Evolutionary conservation across 2,113 vertebrate species (phyloP).

Genomic region (Myrmecobius fasciatus): DNA sequence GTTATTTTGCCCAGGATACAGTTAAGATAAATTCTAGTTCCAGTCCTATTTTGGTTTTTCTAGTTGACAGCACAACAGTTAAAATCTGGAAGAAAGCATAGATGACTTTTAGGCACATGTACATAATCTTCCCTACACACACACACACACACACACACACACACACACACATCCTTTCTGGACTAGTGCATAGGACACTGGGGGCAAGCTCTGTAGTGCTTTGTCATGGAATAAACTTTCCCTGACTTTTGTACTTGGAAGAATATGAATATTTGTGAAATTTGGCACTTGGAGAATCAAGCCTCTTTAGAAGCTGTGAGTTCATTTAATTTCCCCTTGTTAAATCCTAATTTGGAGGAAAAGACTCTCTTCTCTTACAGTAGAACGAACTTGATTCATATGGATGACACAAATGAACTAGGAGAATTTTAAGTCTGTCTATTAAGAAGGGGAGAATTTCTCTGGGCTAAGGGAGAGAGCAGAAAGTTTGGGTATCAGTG

Average conservation of each 20-base stretch:
- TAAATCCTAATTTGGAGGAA: slow-evolving; percentile 36
- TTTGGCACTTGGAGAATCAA: slow-evolving; percentile 20
- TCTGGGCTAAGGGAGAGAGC: neutral
- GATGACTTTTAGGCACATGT: no score
- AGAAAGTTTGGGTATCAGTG: neutral
- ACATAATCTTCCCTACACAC: neutral
- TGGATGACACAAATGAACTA: slow-evolving; percentile 22
- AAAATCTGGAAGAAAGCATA: neutral
- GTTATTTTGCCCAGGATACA: neutral
- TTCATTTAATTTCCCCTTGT: slow-evolving; percentile 35
- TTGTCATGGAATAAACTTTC: neutral
- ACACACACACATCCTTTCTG: neutral
- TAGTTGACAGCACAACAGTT: neutral
- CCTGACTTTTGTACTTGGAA: neutral
- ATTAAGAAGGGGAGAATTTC: slow-evolving; percentile 1
- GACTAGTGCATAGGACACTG: neutral
- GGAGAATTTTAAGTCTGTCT: slow-evolving; percentile 16
- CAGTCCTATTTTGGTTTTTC: neutral
- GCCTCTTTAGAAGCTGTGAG: neutral
- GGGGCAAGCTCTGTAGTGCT: no score
- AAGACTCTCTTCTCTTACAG: slow-evolving; percentile 13
- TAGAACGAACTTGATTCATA: slow-evolving; percentile 35
- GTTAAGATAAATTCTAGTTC: neutral
- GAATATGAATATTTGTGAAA: slow-evolving; percentile 34
- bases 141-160: neutral